These are phyloP conservation scores for Conops quadrifasciatus DNA, from an alignment of 2,888 invertebrate genomes.

Conservation along the genomic window DNA sequence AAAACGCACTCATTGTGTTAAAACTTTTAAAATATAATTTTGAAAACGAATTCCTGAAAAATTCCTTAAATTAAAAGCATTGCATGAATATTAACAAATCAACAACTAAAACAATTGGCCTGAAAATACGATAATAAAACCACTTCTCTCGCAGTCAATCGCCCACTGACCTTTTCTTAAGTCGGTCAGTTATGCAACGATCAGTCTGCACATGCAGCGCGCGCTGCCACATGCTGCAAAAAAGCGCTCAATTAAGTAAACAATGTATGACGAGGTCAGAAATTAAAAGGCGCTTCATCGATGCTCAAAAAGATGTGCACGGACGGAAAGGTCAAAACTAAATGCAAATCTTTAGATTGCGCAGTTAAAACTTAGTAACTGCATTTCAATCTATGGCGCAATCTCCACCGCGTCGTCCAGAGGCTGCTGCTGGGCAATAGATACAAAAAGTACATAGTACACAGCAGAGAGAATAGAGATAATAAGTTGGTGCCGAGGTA, in stretches of 20 bases:
- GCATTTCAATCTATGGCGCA: slow-evolving; percentile 18
- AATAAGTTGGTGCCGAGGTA: neutral
- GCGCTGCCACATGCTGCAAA: slow-evolving; percentile 22
- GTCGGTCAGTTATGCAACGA: slow-evolving; percentile 17
- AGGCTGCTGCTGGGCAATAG: neutral
- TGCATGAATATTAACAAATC: too few relatives aligned
- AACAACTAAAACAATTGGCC: too few relatives aligned
- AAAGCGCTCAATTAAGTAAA: slow-evolving; percentile 14
- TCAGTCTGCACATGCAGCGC: neutral
- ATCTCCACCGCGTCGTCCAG: neutral
- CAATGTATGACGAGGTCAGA: slow-evolving; percentile 19
- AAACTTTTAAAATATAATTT: too few relatives aligned
- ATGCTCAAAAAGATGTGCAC: slow-evolving; percentile 7
- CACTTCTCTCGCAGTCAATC: too few relatives aligned
- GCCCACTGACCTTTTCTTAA: slow-evolving; percentile 9
- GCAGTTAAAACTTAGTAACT: slow-evolving; percentile 13
- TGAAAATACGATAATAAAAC: too few relatives aligned
- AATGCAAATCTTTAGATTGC: slow-evolving; percentile 18
- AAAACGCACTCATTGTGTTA: too few relatives aligned
- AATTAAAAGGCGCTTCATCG: slow-evolving; percentile 30
- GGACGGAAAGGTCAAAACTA: slow-evolving; percentile 15
- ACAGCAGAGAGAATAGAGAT: neutral
- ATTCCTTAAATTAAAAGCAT: too few relatives aligned
- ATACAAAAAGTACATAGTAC: neutral
- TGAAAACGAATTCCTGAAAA: too few relatives aligned